Percentiles rank a stretch among this genome's conserved stretches.
Conservation (phyloP, 2,797 vertebrate species). For the Caiman crocodilus region DNA sequence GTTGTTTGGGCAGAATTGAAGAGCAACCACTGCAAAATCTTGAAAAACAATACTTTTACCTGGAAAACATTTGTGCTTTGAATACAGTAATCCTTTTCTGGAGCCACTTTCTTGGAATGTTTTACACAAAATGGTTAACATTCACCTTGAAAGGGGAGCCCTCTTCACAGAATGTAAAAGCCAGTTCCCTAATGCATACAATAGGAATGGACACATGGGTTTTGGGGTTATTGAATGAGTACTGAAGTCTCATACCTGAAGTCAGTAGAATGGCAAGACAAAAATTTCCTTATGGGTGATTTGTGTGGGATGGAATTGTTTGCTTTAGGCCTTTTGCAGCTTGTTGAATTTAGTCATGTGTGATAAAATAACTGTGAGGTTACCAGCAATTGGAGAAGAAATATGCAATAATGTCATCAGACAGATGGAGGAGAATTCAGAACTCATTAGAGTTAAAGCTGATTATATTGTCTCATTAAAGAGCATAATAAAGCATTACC, state of each 20-base stretch:
- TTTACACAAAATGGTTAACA: neutral
- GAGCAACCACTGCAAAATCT: neutral
- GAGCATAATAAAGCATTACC: neutral
- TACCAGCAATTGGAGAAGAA: neutral
- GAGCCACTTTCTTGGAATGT: neutral
- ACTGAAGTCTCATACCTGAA: neutral
- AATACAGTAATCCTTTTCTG: neutral
- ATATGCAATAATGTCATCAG: neutral
- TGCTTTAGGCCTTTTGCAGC: neutral
- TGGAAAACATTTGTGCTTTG: neutral
- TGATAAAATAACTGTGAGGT: neutral
- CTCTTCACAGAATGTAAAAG: neutral
- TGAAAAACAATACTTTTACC: constrained; percentile 8
- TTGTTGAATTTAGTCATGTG: neutral
- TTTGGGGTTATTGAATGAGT: neutral
- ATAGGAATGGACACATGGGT: neutral
- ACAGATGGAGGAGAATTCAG: neutral
- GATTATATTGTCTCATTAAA: neutral
- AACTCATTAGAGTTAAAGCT: neutral
- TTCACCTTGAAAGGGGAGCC: neutral
- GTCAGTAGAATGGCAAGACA: neutral
- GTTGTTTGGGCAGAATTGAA: neutral
- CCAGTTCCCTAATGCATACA: neutral
- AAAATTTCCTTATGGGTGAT: neutral
- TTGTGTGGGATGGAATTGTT: neutral